phyloP scores from a whole-genome alignment of 2,113 vertebrate species.

The Tor tambroides region DNA sequence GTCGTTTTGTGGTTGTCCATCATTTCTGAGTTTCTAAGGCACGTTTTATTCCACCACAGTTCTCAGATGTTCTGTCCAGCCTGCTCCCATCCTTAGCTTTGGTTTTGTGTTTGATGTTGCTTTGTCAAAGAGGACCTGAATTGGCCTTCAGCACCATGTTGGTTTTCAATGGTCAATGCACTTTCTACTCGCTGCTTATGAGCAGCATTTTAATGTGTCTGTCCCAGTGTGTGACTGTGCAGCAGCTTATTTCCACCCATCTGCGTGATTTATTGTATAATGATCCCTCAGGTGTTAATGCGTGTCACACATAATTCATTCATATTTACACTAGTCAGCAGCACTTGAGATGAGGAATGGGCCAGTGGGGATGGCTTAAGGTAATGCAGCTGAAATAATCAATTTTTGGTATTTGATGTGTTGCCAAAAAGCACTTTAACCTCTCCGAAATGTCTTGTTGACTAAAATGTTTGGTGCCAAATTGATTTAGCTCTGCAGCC shows the following conservation, averaged over 20 bases:
- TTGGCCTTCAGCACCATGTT: neutral
- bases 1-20: neutral
- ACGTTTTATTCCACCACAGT: neutral
- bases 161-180: neutral
- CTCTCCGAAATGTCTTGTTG: conserved; percentile 11
- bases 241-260: conserved; percentile 10
- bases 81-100: neutral
- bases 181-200: neutral
- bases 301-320: conserved; percentile 52
- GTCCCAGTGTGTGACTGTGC: neutral
- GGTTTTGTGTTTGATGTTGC: neutral
- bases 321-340: conserved; percentile 54
- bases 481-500: conserved; percentile 15
- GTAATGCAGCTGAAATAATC: conserved; percentile 50
- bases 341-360: conserved; percentile 43
- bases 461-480: neutral
- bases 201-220: conserved; percentile 25
- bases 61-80: neutral
- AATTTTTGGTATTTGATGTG: conserved; percentile 39
- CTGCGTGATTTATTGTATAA: conserved; percentile 42
- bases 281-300: conserved; percentile 45
- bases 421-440: conserved; percentile 42
- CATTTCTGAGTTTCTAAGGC: neutral
- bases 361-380: conserved; percentile 21
- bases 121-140: neutral